Base-by-base conservation (phyloP, 2,113 vertebrate genomes). In the Ibidorhyncha struthersii region DNA sequence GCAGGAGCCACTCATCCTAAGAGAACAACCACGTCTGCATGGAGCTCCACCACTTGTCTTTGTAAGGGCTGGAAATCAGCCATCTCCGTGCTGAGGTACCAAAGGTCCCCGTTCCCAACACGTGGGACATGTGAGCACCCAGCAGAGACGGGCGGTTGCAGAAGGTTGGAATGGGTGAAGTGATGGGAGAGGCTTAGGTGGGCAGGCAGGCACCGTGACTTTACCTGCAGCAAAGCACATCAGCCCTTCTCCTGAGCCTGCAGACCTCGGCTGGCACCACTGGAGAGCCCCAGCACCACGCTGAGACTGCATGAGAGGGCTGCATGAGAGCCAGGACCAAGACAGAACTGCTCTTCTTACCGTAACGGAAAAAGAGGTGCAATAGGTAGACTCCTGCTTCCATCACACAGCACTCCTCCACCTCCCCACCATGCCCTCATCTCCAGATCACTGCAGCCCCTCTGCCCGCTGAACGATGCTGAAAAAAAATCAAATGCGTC, bases 211-310 rank as follows among this genome's bases (percentile, higher is more conserved):
- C 22, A 4, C 49, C 5, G 8, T 14, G 25, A 17, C 41, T 30
- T 50, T 32, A 22, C 36, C 69, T 22, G 59, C 43, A 34, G 38
- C 26, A 9, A 16, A 23, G 34, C n/a, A 32, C 63, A 36, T 50
- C 43, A 29, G 74, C 27, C 34, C 56, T 71, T 62, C 49, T 86
- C 71, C 72, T n/a, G 40, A 72, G n/a, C 58, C 69, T 9, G 38
- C 40, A 47, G 34, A 47, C 40, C 49, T 47, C 6, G 0, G 40
- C 47, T 43, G 32, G 52, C 0, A 1, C 32, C 1, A 0, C 59
- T n/a, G 43, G 41, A 72, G 66, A 65, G 17, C 53, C 61, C 61
- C 38, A 52, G 59, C 43, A 29, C 23, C 27, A 2, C 1, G 34
- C 38, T n/a, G 61, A 12, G n/a, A 8, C 38, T 6, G 19, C 4